These are phyloP conservation scores for Astropecten irregularis DNA, from an alignment of 53 echinoderm and acorn worm genomes.

Conservation along the genomic window DNA sequence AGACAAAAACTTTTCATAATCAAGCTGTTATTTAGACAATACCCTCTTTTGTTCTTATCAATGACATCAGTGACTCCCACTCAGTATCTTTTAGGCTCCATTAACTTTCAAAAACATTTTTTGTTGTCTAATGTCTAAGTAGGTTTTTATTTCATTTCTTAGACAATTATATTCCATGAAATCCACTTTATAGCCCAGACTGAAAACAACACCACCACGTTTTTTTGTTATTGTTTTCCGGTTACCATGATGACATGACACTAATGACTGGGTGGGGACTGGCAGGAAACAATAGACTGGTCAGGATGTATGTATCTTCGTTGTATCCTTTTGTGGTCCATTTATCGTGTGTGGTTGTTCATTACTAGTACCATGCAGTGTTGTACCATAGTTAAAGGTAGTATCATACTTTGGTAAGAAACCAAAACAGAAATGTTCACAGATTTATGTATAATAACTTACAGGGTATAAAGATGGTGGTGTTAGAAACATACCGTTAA, in stretches of 20 bases:
- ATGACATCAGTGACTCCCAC: not conserved
- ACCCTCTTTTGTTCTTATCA: not conserved
- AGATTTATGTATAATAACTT: too few species aligned
- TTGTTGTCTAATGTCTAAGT: not conserved
- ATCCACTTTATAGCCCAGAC: not conserved
- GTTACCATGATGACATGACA: constrained; percentile 16
- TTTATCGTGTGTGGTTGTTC: too few species aligned
- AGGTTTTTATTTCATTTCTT: too few species aligned
- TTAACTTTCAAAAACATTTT: not conserved
- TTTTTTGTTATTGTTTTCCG: constrained; percentile 2
- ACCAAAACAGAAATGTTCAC: too few species aligned
- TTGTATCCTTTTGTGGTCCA: too few species aligned
- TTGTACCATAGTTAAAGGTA: too few species aligned
- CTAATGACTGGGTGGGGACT: not conserved
- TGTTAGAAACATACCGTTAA: too few species aligned
- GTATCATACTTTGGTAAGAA: too few species aligned
- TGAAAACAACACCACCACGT: not conserved
- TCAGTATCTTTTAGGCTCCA: not conserved
- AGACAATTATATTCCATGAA: too few species aligned
- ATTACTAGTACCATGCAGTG: too few species aligned
- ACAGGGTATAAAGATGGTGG: too few species aligned
- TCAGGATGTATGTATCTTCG: not conserved
- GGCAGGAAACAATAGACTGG: constrained; percentile 28
- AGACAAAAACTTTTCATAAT: not conserved
- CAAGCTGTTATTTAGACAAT: not conserved